These are phyloP conservation scores for Hapalemur alaotrensis DNA, from an alignment of 2,797 vertebrate species.

Conservation along the genomic window DNA sequence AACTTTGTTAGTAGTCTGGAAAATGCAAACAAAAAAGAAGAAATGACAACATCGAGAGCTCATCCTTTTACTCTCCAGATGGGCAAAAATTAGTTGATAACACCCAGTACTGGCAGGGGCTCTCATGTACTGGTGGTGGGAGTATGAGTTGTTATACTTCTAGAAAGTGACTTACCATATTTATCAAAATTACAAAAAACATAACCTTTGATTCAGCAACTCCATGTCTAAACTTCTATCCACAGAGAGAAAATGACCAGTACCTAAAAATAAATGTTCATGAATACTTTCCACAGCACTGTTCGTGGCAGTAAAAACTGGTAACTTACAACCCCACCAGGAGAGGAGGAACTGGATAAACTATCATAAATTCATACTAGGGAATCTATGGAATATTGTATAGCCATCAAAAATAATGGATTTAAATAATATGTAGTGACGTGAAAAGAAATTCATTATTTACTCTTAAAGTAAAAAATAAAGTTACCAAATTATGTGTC, in stretches of 20 bases:
- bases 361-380: background rate
- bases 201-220: background rate
- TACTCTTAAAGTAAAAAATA: background rate
- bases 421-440: background rate
- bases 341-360: background rate
- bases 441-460: background rate
- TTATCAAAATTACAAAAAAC: background rate
- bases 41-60: background rate
- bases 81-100: background rate
- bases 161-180: background rate
- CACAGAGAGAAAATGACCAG: background rate
- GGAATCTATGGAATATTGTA: background rate
- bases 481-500: too few species aligned
- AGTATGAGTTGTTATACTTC: background rate
- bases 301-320: background rate
- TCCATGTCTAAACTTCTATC: background rate
- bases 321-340: background rate
- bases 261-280: background rate
- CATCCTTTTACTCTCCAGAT: background rate
- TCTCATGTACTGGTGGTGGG: background rate
- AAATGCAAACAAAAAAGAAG: background rate
- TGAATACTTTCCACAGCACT: background rate
- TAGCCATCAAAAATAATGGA: background rate
- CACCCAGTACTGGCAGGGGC: too few species aligned
- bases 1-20: background rate